Evolutionary conservation across 2,888 invertebrate genomes (phyloP), one percentile per base, ranked within the genome.

Genomic region (Barypeithes pellucidus): DNA sequence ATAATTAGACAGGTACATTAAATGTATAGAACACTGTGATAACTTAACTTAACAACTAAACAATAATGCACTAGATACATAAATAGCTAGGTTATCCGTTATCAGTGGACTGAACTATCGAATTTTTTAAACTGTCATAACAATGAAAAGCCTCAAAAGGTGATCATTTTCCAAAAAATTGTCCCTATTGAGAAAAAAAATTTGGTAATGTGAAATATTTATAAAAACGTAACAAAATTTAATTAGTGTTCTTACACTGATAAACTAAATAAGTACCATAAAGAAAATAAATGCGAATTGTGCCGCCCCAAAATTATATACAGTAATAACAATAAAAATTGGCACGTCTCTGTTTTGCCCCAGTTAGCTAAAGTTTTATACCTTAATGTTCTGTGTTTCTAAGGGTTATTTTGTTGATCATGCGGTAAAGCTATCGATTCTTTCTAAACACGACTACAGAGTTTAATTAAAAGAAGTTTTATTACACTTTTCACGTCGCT

Each of bases 391-490:
- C 60, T 66, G 65, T 69, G 69, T 69, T 73, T 69, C 69, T 69
- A 47, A 66, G 70, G 67, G 67, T 72, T 71, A 72, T 75, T 63
- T 72, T 75, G 75, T 75, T 75, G 75, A 75, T 75, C 75, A 75
- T 75, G 71, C 75, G 75, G 75, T 72, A 71, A 74, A 74, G 67
- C 67, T 70, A 74, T 74, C 71, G 74, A 74, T 74, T 70, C 70
- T 62, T 70, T 61, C 71, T 74, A 71, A 74, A 71, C 74, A 74
- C 74, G 74, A 74, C 74, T 71, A 75, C 75, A 67, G 75, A 75
- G 71, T 75, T 75, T 75, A 72, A 75, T 72, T 75, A 72, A 75
- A 75, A 72, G 70, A 75, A 75, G 75, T 72, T 75, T 75, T 75
- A 75, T 75, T 75, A 75, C 75, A 75, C 69, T 75, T 75, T 75